These are phyloP conservation scores for Toxotes chatareus DNA, from an alignment of 2,113 vertebrate species.

Conservation along the genomic window DNA sequence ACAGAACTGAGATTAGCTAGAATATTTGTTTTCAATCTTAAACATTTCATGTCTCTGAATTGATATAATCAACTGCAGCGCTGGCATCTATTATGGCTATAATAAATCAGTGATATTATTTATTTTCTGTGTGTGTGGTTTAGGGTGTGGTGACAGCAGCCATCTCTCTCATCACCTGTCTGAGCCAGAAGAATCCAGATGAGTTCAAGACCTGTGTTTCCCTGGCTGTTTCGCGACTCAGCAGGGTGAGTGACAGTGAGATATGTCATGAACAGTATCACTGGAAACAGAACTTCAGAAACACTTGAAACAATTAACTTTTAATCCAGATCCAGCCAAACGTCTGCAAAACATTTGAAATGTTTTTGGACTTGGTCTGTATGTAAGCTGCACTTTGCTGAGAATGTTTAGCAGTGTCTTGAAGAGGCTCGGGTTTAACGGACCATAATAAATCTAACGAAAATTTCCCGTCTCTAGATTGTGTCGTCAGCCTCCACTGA, in stretches of 20 bases:
- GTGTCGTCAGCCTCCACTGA: constrained; percentile 94
- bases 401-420: not conserved
- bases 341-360: not conserved
- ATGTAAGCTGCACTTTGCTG: not conserved
- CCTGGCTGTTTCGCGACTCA: constrained; percentile 91
- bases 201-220: constrained; percentile 96
- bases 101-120: not conserved
- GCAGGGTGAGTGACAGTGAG: constrained; percentile 83
- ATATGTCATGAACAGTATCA: no score
- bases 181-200: constrained; percentile 94
- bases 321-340: not conserved
- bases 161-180: constrained; percentile 92
- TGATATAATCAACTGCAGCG: not conserved
- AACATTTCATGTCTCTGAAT: not conserved
- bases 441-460: not conserved
- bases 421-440: not conserved
- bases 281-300: not conserved
- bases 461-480: constrained; percentile 80
- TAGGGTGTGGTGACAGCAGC: constrained; percentile 94
- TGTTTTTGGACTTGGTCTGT: not conserved
- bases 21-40: not conserved
- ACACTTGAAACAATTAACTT: not conserved
- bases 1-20: no score
- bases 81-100: not conserved
- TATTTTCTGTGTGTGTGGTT: not conserved